Base-by-base conservation (phyloP, 2,113 vertebrate species). In the Sapayoa aenigma region DNA sequence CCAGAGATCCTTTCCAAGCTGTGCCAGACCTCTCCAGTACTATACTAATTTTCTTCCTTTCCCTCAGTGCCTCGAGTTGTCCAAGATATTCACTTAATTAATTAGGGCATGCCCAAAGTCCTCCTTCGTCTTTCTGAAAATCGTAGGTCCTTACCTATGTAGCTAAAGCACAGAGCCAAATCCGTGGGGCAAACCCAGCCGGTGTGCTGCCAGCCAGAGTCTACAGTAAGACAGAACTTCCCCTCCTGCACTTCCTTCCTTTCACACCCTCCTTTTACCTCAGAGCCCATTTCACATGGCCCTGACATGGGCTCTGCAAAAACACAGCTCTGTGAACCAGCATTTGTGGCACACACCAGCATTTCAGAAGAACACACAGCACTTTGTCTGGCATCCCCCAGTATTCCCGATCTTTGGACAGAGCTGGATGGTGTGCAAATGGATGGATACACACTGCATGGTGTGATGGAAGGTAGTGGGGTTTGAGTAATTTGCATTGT, bases 261-360 rank as follows among this genome's bases (percentile, higher is more conserved):
- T 66, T 50, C 68, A 55, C 55, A 37, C 4, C n/a, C 25, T 71
- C 35, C 33, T 59, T 67, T 35, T 73, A 41, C 56, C 55, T 94
- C 46, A 8, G 47, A 90, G 31, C 47, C 66, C 39, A 0, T 86
- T 90, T 80, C 3, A 1, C 25, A 5, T 5, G 37, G 33, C 31
- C 37, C 16, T 5, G 1, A 15, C 15, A 13, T 1, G 1, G 33
- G 12, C 39, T 76, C 17, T 25, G 39, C 37, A 71, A 8, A 33
- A 81, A 4, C 59, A 33, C 5, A 1, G 37, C 56, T 74, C 73
- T 77, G 28, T 19, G 31, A 76, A 28, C 9, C 2, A 4, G 22
- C 12, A 13, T 31, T 33, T 0, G 0, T 21, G 39, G n/a, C 0
- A 0, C 58, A 33, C 0, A 1, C 17, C 9, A 8, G 22, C 4